A percentile compares a stretch with the other conserved stretches of the same genome.
phyloP scores from a whole-genome alignment of 2,113 vertebrate species.

The Perca flavescens region DNA sequence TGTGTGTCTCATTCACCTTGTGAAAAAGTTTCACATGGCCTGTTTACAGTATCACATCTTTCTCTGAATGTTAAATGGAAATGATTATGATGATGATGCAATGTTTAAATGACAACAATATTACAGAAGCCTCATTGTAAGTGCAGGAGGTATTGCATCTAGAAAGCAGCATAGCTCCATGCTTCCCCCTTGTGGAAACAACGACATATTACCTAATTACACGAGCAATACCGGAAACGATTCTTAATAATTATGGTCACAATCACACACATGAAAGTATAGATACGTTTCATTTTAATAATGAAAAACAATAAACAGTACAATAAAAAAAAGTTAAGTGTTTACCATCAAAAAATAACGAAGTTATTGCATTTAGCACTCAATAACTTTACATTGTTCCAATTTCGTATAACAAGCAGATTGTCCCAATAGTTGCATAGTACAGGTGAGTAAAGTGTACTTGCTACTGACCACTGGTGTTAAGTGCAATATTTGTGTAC shows the following conservation, averaged over 20 bases:
- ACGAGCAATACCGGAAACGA: not conserved
- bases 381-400: conserved; percentile 54
- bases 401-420: conserved; percentile 61
- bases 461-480: conserved; percentile 73
- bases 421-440: conserved; percentile 83
- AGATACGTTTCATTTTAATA: conserved; percentile 67
- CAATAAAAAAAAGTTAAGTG: conserved; percentile 62
- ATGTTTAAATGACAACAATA: not conserved
- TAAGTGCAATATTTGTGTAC: conserved; percentile 63
- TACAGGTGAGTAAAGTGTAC: conserved; percentile 74
- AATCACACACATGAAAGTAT: conserved; percentile 7
- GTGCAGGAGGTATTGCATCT: not conserved
- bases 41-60: not conserved
- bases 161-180: conserved; percentile 1
- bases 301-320: conserved; percentile 63
- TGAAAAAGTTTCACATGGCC: not conserved
- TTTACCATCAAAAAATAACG: conserved; percentile 53
- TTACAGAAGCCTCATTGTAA: not conserved
- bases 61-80: not conserved
- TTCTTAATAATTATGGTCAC: not conserved
- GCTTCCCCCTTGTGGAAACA: conserved; percentile 53
- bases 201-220: not conserved
- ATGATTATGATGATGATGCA: not conserved
- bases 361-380: conserved; percentile 73
- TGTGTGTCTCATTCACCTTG: not conserved